Base-by-base conservation (phyloP, 2,888 invertebrate species). In the Teleogryllus oceanicus region DNA sequence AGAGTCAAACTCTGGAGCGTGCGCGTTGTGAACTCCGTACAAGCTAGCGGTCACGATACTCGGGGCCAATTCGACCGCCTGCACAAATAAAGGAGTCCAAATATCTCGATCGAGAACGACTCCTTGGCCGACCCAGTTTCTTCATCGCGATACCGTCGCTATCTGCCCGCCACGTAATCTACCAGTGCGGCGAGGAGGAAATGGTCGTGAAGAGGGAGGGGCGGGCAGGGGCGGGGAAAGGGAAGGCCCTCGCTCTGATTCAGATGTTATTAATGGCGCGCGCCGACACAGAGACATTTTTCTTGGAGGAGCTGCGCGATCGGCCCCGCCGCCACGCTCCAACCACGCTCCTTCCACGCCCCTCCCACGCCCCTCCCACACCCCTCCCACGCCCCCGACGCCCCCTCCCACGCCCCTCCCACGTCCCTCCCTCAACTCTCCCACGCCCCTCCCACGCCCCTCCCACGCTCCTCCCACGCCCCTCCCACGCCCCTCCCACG, bases 341-440 rank as follows among this genome's bases (percentile, higher is more conserved):
- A 18, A 2, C 18, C 62, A 16, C 62, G 62, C 4, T 4, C 24
- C 24, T 24, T 2, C 24, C 24, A 24, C 2, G 24, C 24, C 1
- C 0, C 24, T 2, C 24, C 24, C 24, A 24, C 24, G 0, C 2
- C 24, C 2, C 24, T 4, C 24, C 4, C 24, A 2, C 24, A 2
- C 2, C 24, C 24, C 2, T 4, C 2, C 24, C 24, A 24, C 24
- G 0, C 24, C 24, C 24, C 24, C 24, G 2, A 37, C 24, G 24
- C 24, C 24, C 24, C 24, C 24, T 24, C 24, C 24, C 24, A 2
- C 24, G 24, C 24, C 2, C 24, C 24, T 24, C 24, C 24, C 24
- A 2, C 24, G 0, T 2, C 24, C 24, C 2, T 4, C 24, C 24
- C 2, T 2, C 24, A 0, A 2, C 2, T 2, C 24, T 4, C 24